Conservation (phyloP, 2,888 invertebrate genomes). For the Agonopterix alstromeriana region DNA sequence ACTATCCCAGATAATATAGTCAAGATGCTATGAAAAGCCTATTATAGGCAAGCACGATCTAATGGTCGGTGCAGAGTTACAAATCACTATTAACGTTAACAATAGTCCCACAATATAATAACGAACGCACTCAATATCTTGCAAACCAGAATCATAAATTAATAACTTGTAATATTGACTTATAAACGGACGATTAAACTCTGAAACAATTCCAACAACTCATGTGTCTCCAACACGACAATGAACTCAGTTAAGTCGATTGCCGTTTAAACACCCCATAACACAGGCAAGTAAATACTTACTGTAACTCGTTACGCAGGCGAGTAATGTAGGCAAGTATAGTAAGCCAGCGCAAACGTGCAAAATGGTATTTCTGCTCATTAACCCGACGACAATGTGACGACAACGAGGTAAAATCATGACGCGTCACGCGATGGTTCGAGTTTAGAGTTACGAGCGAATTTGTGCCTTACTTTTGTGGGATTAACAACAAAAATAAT, state of each 20-base stretch:
- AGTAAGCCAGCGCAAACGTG: conserved; percentile 7
- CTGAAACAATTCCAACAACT: neutral
- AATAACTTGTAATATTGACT: neutral
- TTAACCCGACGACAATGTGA: conserved; percentile 49
- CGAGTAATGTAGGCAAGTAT: neutral
- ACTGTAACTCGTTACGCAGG: neutral
- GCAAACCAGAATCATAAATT: no score
- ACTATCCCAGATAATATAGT: no score
- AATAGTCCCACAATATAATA: no score
- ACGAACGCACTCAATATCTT: no score
- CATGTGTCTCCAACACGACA: neutral
- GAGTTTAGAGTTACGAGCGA: conserved; percentile 15
- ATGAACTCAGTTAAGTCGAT: conserved; percentile 5
- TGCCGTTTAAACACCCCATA: neutral
- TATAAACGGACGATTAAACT: neutral
- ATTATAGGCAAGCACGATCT: no score
- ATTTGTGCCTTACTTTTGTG: no score
- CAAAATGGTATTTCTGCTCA: conserved; percentile 45
- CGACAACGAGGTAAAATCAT: conserved; percentile 48
- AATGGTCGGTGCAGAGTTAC: no score
- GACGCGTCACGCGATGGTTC: conserved; percentile 28
- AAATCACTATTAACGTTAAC: no score
- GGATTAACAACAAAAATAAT: no score
- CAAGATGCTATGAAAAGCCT: no score
- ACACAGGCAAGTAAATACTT: neutral